phyloP scores from a whole-genome alignment of 1,140 invertebrate genomes.

The Drosophila kohkoa region DNA sequence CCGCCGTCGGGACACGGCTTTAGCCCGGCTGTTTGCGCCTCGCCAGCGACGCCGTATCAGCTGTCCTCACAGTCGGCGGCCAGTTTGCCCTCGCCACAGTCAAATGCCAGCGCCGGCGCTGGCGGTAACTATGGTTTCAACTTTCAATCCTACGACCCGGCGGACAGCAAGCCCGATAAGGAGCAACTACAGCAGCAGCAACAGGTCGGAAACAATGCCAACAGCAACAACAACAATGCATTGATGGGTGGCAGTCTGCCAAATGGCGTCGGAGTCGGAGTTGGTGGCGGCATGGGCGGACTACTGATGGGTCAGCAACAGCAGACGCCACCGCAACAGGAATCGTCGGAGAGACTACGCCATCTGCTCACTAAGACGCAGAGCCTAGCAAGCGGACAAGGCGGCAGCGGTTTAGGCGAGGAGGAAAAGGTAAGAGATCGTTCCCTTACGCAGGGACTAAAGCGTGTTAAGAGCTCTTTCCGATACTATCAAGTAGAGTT shows the following conservation, averaged over 20 bases:
- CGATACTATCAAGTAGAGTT: too few species aligned
- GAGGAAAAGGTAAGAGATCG: constrained; percentile 84
- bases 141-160: constrained; percentile 67
- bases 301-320: constrained; percentile 53
- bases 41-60: constrained; percentile 82
- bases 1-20: constrained; percentile 83
- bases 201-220: constrained; percentile 75
- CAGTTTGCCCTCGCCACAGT: constrained; percentile 83
- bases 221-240: constrained; percentile 52
- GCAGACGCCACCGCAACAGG: constrained; percentile 56
- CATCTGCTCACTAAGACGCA: constrained; percentile 87
- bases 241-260: constrained; percentile 49
- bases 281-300: constrained; percentile 45
- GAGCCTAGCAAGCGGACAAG: constrained; percentile 54
- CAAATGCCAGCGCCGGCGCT: constrained; percentile 84
- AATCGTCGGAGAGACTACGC: constrained; percentile 87
- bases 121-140: constrained; percentile 73
- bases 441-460: too few species aligned
- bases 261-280: constrained; percentile 54
- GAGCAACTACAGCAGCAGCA: constrained; percentile 68
- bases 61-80: constrained; percentile 78
- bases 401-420: constrained; percentile 73
- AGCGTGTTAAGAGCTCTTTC: too few species aligned
- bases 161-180: constrained; percentile 72
- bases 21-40: constrained; percentile 83